Percentiles rank a stretch among this genome's conserved stretches.
Evolutionary conservation across 2,888 invertebrate species (phyloP).

Genomic region (Lithophane socia): DNA sequence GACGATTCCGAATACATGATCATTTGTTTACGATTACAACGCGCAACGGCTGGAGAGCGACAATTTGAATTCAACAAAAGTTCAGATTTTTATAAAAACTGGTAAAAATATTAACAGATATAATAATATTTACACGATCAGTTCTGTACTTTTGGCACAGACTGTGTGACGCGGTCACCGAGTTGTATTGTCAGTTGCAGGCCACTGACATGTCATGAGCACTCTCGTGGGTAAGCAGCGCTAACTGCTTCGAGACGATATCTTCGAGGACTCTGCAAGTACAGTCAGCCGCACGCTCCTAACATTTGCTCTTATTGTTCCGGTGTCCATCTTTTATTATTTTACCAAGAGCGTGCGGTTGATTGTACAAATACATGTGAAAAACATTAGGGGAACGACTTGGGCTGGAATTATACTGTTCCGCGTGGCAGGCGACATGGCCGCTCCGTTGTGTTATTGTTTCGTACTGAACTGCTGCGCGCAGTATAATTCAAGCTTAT

Average conservation of each 20-base stretch:
- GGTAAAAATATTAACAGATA: slow-evolving; percentile 55
- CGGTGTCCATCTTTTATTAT: background rate
- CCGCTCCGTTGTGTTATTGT: background rate
- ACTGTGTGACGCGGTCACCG: slow-evolving; percentile 36
- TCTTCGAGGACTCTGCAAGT: background rate
- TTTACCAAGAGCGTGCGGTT: background rate
- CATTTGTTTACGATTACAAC: slow-evolving; percentile 14
- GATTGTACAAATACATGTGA: background rate
- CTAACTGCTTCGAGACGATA: background rate
- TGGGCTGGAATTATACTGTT: background rate
- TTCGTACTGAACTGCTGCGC: background rate
- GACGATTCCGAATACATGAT: slow-evolving; percentile 17
- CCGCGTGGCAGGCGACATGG: background rate
- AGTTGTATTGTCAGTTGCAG: slow-evolving; percentile 29
- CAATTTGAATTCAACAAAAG: slow-evolving; percentile 37
- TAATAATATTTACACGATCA: slow-evolving; percentile 70
- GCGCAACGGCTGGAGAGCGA: slow-evolving; percentile 24
- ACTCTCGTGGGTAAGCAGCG: background rate
- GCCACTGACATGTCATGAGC: background rate
- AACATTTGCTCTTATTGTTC: background rate
- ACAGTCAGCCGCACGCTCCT: background rate
- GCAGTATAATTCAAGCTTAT: background rate
- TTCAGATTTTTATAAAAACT: slow-evolving; percentile 58
- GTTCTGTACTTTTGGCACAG: slow-evolving; percentile 73
- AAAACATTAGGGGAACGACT: background rate